A percentile compares a stretch with the other conserved stretches of the same genome.
phyloP scores from a whole-genome alignment of 2,113 vertebrate genomes.

The Podiceps cristatus region DNA sequence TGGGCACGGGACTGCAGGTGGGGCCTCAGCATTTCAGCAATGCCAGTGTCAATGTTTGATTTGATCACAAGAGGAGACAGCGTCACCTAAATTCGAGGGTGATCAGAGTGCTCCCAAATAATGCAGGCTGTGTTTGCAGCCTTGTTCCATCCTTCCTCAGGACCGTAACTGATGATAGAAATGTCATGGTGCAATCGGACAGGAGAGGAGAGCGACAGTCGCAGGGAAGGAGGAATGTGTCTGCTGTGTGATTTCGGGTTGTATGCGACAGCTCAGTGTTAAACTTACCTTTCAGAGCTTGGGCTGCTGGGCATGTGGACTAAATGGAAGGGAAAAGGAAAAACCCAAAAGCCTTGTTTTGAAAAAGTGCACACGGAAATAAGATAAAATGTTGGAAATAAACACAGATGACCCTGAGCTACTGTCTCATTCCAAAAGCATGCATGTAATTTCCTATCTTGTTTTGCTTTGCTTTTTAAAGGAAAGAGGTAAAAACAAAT shows the following conservation, averaged over 20 bases:
- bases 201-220: background rate
- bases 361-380: slow-evolving; percentile 1
- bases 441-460: slow-evolving; percentile 40
- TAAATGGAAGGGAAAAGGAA: background rate
- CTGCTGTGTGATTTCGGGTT: background rate
- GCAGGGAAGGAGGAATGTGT: background rate
- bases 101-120: accelerated
- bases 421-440: slow-evolving; percentile 42
- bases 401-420: slow-evolving; percentile 51
- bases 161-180: background rate
- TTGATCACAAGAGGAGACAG: background rate
- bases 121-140: background rate
- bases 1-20: too few relatives aligned
- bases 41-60: background rate
- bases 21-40: background rate
- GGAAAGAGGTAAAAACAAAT: slow-evolving; percentile 52
- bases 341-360: background rate
- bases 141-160: background rate
- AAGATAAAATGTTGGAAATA: slow-evolving; percentile 49
- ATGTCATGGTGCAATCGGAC: background rate
- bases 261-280: background rate
- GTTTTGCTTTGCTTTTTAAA: slow-evolving; percentile 41
- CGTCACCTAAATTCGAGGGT: background rate
- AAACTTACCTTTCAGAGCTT: background rate
- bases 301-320: background rate